Evolutionary conservation across 2,888 invertebrate genomes (phyloP), one percentile per base, ranked within the genome.

Genomic region (Microplitis deprimator): DNA sequence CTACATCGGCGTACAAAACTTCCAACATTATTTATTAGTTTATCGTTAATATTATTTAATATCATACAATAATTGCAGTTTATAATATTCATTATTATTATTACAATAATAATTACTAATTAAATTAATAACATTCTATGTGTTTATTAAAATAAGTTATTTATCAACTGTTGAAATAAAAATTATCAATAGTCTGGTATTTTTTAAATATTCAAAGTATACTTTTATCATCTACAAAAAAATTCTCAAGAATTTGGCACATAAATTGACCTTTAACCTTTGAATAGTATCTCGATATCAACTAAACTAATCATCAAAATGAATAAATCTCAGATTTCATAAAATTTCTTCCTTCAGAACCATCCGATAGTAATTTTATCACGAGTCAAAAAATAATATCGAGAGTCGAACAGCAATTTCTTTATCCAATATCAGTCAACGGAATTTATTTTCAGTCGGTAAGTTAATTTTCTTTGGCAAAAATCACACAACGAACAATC

Each of bases 1-100:
- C 80, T 80, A 80, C 81, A 79, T 77, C 80, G 76, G 77, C 79
- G 81, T 81, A 82, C 73, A 81, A 82, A 82, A 81, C 80, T 82
- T 79, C 76, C 76, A 73, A 76, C 73, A 75, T 69, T 69, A 67
- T 70, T 50, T 71, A 67, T 65, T 6, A 71, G 29, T 29, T 38
- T 68, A 29, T 67, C 4, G 38, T 20, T 67, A 5, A 39, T 67
- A 7, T 67, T 67, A 38, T 67, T 67, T 6, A 39, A 13, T 67
- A 67, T 64, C 1, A 10, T 64, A 8, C 17, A 64, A 10, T 64
- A 64, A 64, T 20, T 20, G 17, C 29, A 64, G 10, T 64, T 16
- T 50, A 50, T 50, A 50, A 50, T 50, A 50, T 64, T 64, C 29
- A 20, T 20, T 20, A 20, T 17, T 64, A 17, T 64, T 64, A 64